Conservation (phyloP, 2,797 vertebrate species). For the Rousettus madagascariensis region DNA sequence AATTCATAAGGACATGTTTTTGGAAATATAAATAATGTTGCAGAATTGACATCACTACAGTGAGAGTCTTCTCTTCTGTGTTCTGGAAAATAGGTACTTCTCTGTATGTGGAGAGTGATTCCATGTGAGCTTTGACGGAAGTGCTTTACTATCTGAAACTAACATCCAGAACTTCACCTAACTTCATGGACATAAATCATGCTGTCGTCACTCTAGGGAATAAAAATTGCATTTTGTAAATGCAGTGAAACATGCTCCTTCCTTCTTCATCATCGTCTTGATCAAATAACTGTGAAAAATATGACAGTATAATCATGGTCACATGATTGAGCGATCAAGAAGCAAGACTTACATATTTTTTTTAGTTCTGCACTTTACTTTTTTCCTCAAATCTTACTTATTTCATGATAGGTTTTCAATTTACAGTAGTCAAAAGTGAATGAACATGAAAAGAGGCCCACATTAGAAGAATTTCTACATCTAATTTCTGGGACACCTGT, state of each 20-base stretch:
- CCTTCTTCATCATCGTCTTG: conserved; percentile 47
- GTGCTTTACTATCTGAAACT: not conserved
- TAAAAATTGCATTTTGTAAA: conserved; percentile 59
- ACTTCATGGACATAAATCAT: conserved; percentile 47
- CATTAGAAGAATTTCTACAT: not conserved
- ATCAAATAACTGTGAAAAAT: conserved; percentile 57
- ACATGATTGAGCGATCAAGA: not conserved
- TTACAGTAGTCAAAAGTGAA: not conserved
- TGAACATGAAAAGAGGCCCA: not conserved
- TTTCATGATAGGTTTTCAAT: not conserved
- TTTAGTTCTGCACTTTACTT: conserved; percentile 11
- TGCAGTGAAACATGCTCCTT: conserved; percentile 41
- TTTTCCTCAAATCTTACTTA: not conserved
- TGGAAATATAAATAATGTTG: not conserved
- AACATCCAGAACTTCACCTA: conserved; percentile 35
- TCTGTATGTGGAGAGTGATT: not conserved
- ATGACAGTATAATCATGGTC: conserved; percentile 35
- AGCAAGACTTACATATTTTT: conserved; percentile 13
- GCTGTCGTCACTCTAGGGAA: not conserved
- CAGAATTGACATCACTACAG: not conserved
- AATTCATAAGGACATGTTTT: not conserved
- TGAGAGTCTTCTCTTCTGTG: not conserved
- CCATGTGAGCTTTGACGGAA: not conserved
- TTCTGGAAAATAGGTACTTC: not conserved
- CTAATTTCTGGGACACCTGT: not conserved